Base-by-base conservation (phyloP, 2,113 vertebrate genomes). In the Myotis davidii region DNA sequence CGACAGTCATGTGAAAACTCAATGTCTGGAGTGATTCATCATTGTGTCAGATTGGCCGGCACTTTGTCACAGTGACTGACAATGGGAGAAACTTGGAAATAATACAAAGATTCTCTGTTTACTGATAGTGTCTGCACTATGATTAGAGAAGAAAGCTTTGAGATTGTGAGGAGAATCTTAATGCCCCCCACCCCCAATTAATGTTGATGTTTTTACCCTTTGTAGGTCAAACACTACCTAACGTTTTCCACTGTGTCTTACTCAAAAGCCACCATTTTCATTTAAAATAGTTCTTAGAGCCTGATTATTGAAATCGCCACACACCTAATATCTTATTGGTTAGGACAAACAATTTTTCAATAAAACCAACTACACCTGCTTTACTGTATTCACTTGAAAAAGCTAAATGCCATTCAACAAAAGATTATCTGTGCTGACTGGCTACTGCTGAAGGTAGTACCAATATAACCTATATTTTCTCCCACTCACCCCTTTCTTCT, bases 11-110 rank as follows among this genome's bases (percentile, higher is more conserved):
- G 98, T 99, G 99, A 99, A 98, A 98, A 99, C 98, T 99, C 99
- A 98, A 96, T 98, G 99, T 99, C 99, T 99, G 98, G 98, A 99
- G 99, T 99, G 99, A 99, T 99, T 99, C 98, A 99, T 99, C 99
- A 99, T 99, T 98, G 98, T 99, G 99, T 99, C 99, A 99, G 98
- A 98, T 98, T 98, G 98, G 99, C 99, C 99, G 98, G 99, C 98
- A 99, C 99, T 99, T 99, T 98, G 98, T 99, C 99, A 99, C 98
- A 98, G 98, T 98, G 98, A 99, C 98, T 99, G 99, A 99, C 99
- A 99, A 97, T 98, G 98, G 98, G 98, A 98, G 99, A 99, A 99
- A 98, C 98, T 99, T 98, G 98, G 98, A 98, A 99, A 99, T 98
- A 98, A 98, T 98, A 98, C 98, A 98, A 98, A 98, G 99, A 98